A percentile compares a stretch with the other conserved stretches of the same genome.
Conservation (phyloP, 2,113 vertebrate species). For the Campylorhamphus procurvoides region DNA sequence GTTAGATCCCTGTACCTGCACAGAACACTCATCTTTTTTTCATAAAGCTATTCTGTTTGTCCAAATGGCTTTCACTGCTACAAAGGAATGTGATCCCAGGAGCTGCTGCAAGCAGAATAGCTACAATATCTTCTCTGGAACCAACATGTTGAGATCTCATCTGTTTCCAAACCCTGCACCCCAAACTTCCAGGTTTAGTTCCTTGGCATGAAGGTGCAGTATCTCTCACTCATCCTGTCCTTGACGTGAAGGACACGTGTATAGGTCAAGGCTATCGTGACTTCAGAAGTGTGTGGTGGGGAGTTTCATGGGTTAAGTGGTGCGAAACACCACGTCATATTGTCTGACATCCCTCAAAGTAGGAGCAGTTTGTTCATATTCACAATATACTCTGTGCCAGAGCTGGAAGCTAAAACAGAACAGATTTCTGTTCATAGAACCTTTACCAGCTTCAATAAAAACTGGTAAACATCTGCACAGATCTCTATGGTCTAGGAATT, state of each 20-base stretch:
- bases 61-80: background rate
- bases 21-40: background rate
- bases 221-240: background rate
- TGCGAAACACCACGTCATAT: background rate
- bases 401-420: background rate
- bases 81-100: background rate
- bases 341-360: background rate
- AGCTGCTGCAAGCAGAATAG: background rate
- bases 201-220: background rate
- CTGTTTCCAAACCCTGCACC: background rate
- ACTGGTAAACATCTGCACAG: background rate
- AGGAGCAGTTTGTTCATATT: background rate
- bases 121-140: background rate
- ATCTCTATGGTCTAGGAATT: background rate
- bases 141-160: rapidly evolving
- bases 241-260: background rate
- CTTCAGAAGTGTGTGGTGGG: background rate
- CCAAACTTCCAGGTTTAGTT: background rate
- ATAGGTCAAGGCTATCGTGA: background rate
- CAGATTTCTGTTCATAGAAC: background rate
- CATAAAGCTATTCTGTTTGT: background rate
- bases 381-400: background rate
- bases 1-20: background rate
- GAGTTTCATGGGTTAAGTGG: background rate
- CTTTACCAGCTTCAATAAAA: background rate